Conservation (phyloP, 2,888 invertebrate species). For the Thecocarcelia acutangulata region DNA sequence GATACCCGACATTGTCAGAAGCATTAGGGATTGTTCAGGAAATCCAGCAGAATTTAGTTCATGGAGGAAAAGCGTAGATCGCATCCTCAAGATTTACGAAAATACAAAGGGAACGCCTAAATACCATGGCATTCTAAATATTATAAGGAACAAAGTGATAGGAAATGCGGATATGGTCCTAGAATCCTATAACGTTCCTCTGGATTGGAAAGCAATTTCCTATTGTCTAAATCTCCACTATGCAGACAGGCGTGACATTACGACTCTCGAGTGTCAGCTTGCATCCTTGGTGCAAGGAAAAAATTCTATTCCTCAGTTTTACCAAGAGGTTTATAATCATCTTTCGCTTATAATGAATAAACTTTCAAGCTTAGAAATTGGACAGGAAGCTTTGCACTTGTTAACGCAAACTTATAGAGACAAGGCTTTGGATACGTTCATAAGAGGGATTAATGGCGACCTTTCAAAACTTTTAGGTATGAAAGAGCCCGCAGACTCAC, state of each 20-base stretch:
- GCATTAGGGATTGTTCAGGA: too few relatives aligned
- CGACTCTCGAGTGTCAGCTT: constrained; percentile 58
- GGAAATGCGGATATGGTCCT: constrained; percentile 24
- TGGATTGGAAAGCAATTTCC: constrained; percentile 2
- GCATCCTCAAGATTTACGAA: too few relatives aligned
- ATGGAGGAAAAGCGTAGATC: too few relatives aligned
- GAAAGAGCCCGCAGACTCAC: constrained; percentile 16
- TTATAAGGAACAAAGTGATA: constrained; percentile 16
- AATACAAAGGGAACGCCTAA: too few relatives aligned
- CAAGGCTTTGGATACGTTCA: constrained; percentile 33
- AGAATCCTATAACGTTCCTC: constrained; percentile 38
- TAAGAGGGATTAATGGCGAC: constrained; percentile 36
- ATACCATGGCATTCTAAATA: too few relatives aligned
- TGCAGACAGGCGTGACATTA: constrained; percentile 55
- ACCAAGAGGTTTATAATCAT: constrained; percentile 38
- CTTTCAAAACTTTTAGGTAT: constrained; percentile 33
- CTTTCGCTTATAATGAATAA: background rate
- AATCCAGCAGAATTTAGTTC: too few relatives aligned
- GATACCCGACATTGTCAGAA: too few relatives aligned
- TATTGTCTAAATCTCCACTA: constrained; percentile 49
- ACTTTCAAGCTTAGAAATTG: background rate
- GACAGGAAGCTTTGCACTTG: constrained; percentile 27
- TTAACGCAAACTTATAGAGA: constrained; percentile 38
- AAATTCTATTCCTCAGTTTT: background rate
- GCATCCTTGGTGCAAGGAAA: constrained; percentile 39